Percentiles rank a stretch among this genome's conserved stretches.
Evolutionary conservation across 2,888 invertebrate genomes (phyloP).

Genomic region (Chirona hameri): DNA sequence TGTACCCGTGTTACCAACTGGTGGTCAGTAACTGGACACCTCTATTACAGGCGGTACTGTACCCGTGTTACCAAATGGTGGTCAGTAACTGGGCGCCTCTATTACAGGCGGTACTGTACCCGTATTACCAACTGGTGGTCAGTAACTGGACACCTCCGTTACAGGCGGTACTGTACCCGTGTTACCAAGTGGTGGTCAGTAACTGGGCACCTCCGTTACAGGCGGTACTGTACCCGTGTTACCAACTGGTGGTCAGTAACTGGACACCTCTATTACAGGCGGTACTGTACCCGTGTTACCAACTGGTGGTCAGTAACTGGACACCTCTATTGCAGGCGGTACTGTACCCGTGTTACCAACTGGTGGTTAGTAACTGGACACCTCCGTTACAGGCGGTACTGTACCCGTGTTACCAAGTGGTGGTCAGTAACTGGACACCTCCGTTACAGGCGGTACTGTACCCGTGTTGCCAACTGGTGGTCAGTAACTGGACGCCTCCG

Average conservation of each 20-base stretch:
- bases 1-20: conserved; percentile 74
- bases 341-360: conserved; percentile 73
- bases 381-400: conserved; percentile 55
- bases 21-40: conserved; percentile 79
- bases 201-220: conserved; percentile 69
- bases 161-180: conserved; percentile 58
- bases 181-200: conserved; percentile 73
- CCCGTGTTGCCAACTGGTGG: conserved; percentile 74
- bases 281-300: conserved; percentile 69
- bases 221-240: conserved; percentile 62
- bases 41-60: conserved; percentile 51
- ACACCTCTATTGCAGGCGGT: conserved; percentile 58
- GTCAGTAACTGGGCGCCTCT: conserved; percentile 78
- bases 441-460: conserved; percentile 55
- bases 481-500: conserved; percentile 77
- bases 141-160: conserved; percentile 74
- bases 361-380: conserved; percentile 75
- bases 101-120: conserved; percentile 55
- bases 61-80: conserved; percentile 75
- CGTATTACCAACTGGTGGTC: conserved; percentile 72
- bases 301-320: conserved; percentile 73
- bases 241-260: conserved; percentile 71
- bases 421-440: conserved; percentile 78
- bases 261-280: conserved; percentile 67
- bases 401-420: conserved; percentile 73